These are phyloP conservation scores for Gouania willdenowi DNA, from an alignment of 2,797 vertebrate species.

Conservation along the genomic window DNA sequence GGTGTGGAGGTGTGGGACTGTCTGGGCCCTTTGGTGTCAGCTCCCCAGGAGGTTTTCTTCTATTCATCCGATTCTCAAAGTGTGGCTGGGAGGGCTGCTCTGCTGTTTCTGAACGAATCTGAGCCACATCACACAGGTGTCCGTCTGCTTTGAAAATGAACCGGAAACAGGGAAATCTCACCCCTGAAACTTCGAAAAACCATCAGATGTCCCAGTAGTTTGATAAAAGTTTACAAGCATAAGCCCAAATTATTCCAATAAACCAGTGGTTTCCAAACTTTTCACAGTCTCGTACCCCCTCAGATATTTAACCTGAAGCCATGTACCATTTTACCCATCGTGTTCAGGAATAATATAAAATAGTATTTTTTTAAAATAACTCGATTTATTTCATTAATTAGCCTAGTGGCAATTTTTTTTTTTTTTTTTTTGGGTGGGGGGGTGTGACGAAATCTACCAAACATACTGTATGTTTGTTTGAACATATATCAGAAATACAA, in stretches of 20 bases:
- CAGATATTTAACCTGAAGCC: no score
- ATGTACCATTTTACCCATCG: no score
- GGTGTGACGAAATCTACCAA: no score
- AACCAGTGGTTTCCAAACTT: no score
- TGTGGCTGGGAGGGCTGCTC: slow-evolving; percentile 10
- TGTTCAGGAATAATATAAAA: no score
- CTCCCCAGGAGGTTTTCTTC: slow-evolving; percentile 36
- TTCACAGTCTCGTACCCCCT: no score
- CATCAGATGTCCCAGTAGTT: not conserved
- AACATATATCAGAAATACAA: no score
- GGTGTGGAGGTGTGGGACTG: slow-evolving; percentile 30
- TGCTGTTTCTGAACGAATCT: slow-evolving; percentile 28
- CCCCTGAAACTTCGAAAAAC: slow-evolving; percentile 6
- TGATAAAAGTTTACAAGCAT: not conserved
- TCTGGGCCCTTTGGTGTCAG: slow-evolving; percentile 27
- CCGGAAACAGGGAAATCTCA: slow-evolving; percentile 4
- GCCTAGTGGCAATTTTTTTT: no score
- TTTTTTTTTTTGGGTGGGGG: no score
- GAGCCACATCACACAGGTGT: not conserved
- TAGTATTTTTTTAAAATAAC: no score
- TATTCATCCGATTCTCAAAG: slow-evolving; percentile 54
- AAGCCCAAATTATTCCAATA: not conserved
- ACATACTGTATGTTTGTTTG: no score
- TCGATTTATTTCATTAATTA: no score
- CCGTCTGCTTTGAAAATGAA: slow-evolving; percentile 47